These are phyloP conservation scores for Aleadryas rufinucha DNA, from an alignment of 2,113 vertebrate genomes.

Conservation along the genomic window DNA sequence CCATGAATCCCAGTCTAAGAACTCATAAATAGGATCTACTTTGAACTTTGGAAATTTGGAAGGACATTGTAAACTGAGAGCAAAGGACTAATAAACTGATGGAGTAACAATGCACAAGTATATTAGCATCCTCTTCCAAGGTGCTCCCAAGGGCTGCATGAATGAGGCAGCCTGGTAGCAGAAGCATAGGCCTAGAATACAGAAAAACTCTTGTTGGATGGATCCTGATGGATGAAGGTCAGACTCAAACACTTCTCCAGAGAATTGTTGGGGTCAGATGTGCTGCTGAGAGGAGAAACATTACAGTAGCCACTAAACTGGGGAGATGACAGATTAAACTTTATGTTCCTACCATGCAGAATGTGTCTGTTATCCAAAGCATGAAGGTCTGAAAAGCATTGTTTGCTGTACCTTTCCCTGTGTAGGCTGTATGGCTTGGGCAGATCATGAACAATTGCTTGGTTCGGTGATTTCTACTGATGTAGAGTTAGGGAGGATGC, in stretches of 20 bases:
- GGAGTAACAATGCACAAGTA: not conserved
- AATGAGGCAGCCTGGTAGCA: not conserved
- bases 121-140: not conserved
- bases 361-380: not conserved
- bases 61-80: not conserved
- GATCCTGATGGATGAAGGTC: not conserved
- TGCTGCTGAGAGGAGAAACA: not conserved
- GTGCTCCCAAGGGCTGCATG: not conserved
- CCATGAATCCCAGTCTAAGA: not conserved
- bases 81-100: not conserved
- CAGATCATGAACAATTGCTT: not conserved
- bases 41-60: not conserved
- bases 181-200: not conserved
- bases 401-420: not conserved
- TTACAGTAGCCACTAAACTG: not conserved
- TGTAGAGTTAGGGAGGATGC: not conserved
- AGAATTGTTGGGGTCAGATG: accelerated
- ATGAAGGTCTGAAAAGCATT: not conserved
- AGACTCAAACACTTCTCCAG: not conserved
- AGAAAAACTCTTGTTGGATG: not conserved
- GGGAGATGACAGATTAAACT: not conserved
- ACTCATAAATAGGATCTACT: not conserved
- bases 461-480: not conserved
- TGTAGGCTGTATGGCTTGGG: not conserved
- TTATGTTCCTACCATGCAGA: not conserved